These are phyloP conservation scores for Cyrtorhinus lividipennis DNA, from an alignment of 1,140 invertebrate species.

Conservation along the genomic window DNA sequence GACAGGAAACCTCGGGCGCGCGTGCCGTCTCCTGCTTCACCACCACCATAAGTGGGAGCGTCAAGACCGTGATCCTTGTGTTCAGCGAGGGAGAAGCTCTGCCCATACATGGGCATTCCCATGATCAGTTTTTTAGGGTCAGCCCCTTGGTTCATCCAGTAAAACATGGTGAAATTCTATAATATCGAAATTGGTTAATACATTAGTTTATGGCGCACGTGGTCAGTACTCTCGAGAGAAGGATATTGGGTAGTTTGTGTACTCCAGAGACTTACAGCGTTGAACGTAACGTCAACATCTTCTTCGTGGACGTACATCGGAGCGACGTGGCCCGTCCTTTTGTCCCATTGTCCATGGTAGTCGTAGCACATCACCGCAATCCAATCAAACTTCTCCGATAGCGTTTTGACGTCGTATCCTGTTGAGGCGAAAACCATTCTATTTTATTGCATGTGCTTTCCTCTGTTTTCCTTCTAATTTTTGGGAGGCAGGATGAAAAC, in stretches of 20 bases:
- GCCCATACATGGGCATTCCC: constrained; percentile 73
- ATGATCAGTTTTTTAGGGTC: constrained; percentile 57
- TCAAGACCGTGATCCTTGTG: constrained; percentile 45
- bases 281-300: constrained; percentile 58
- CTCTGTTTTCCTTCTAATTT: no score
- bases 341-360: constrained; percentile 82
- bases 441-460: no score
- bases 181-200: no score
- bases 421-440: no score
- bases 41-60: constrained; percentile 52
- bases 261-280: constrained; percentile 46
- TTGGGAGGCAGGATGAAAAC: no score
- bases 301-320: constrained; percentile 60
- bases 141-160: constrained; percentile 64
- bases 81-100: constrained; percentile 60
- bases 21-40: constrained; percentile 63
- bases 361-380: constrained; percentile 85
- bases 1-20: constrained; percentile 63
- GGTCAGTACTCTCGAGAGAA: no score
- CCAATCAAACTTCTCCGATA: constrained; percentile 63
- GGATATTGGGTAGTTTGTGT: no score
- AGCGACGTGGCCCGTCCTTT: constrained; percentile 72
- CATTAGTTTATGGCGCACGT: no score
- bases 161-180: constrained; percentile 64
- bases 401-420: constrained; percentile 59